These are phyloP conservation scores for Erythrolamprus reginae DNA, from an alignment of 2,113 vertebrate genomes.

Conservation along the genomic window DNA sequence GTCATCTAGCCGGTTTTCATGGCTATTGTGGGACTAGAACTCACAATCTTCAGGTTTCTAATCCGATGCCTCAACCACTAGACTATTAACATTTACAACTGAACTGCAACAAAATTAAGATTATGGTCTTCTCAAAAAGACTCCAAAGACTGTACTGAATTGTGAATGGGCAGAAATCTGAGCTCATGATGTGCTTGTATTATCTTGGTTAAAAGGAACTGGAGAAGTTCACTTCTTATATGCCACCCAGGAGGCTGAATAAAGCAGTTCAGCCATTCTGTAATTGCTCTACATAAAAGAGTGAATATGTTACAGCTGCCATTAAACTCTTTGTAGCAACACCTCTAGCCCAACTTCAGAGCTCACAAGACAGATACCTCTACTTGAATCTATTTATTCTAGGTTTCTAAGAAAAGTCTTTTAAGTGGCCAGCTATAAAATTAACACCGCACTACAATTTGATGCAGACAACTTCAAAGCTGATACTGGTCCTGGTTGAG, in stretches of 20 bases:
- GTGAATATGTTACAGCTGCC: background rate
- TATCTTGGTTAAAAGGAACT: background rate
- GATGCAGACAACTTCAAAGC: background rate
- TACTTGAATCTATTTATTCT: background rate
- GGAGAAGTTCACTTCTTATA: background rate
- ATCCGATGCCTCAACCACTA: background rate
- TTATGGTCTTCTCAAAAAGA: background rate
- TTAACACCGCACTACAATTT: background rate
- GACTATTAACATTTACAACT: background rate
- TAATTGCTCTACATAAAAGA: background rate
- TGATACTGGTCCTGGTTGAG: background rate
- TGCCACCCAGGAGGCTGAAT: background rate
- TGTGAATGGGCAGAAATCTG: background rate
- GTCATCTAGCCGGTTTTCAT: background rate
- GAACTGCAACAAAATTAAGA: background rate
- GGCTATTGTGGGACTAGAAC: background rate
- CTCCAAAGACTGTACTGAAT: background rate
- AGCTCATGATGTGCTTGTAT: background rate
- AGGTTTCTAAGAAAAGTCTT: background rate
- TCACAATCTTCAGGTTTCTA: background rate
- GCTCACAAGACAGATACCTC: background rate
- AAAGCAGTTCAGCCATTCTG: background rate
- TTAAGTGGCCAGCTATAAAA: background rate
- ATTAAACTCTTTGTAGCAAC: background rate
- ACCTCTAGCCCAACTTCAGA: background rate